Evolutionary conservation across 2,113 vertebrate species (phyloP).

Genomic region (Odocoileus virginianus): DNA sequence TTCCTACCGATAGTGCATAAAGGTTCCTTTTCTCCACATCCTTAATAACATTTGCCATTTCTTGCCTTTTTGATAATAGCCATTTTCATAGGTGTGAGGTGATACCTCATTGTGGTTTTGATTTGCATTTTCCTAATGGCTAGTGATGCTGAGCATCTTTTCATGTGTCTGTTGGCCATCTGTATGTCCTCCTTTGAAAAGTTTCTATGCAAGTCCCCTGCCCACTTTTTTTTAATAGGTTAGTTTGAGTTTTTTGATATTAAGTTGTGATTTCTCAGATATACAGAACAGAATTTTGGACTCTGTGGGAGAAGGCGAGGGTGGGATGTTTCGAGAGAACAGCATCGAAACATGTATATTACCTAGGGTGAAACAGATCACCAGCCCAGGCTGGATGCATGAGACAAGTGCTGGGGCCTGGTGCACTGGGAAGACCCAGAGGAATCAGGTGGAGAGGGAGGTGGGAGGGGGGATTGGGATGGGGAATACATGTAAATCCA

Average conservation of each 20-base stretch:
- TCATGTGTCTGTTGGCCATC: background rate
- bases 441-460: too few species aligned
- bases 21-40: background rate
- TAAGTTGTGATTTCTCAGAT: background rate
- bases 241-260: background rate
- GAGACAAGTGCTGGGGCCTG: too few species aligned
- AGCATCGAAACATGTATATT: too few species aligned
- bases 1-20: background rate
- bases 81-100: background rate
- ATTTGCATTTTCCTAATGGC: background rate
- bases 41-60: background rate
- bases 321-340: too few species aligned
- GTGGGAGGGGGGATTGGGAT: too few species aligned
- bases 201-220: background rate
- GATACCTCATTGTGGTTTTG: background rate
- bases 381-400: too few species aligned
- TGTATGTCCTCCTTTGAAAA: background rate
- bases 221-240: background rate
- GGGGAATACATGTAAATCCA: too few species aligned
- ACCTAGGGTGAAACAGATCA: too few species aligned
- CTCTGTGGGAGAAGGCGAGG: too few species aligned
- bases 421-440: too few species aligned
- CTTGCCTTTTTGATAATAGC: background rate
- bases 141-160: background rate
- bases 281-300: too few species aligned